phyloP scores from a whole-genome alignment of 2,797 vertebrate species.

The Borostomias antarcticus region DNA sequence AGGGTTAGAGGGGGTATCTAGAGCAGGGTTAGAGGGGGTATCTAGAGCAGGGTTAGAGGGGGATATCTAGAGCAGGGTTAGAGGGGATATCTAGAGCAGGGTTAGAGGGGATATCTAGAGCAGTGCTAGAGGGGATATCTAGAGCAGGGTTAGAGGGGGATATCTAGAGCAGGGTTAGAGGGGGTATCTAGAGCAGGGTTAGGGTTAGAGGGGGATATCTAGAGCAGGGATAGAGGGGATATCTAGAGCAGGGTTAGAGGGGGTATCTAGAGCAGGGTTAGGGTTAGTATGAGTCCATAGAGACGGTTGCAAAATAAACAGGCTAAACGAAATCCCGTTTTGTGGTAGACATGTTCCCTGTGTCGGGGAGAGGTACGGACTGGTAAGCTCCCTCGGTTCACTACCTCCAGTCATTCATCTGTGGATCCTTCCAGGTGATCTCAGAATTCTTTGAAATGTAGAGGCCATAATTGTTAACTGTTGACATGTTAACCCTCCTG shows the following conservation, averaged over 20 bases:
- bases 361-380: conserved; percentile 28
- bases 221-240: conserved; percentile 50
- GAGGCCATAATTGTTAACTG: conserved; percentile 61
- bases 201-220: conserved; percentile 47
- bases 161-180: too few species aligned
- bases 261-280: conserved; percentile 79
- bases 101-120: conserved; percentile 77
- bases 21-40: too few species aligned
- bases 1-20: conserved; percentile 73
- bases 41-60: conserved; percentile 78
- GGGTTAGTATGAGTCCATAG: conserved; percentile 54
- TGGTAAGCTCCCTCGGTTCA: conserved; percentile 57
- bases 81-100: conserved; percentile 78
- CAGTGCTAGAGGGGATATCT: too few species aligned
- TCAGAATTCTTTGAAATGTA: conserved; percentile 55
- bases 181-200: conserved; percentile 79
- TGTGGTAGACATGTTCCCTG: conserved; percentile 39
- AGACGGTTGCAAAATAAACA: conserved; percentile 23
- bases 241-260: too few species aligned
- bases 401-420: conserved; percentile 50
- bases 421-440: conserved; percentile 66
- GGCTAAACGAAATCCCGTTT: conserved; percentile 40
- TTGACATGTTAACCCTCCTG: conserved; percentile 71
- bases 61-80: conserved; percentile 80
- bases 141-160: conserved; percentile 77